A percentile compares a stretch with the other conserved stretches of the same genome.
Conservation (phyloP, 2,113 vertebrate species). For the Dicentrarchus labrax region DNA sequence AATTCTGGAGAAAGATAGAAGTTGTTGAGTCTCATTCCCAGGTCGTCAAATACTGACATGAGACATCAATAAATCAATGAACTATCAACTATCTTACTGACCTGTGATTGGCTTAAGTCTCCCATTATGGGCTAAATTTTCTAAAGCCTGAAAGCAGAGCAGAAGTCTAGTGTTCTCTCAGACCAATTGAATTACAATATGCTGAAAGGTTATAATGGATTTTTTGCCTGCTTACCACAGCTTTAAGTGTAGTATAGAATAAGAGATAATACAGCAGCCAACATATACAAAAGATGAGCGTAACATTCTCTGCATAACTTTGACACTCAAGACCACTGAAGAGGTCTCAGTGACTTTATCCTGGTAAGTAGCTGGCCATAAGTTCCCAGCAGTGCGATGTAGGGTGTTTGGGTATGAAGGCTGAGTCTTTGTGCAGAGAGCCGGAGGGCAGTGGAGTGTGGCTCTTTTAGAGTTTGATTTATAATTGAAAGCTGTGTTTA, state of each 20-base stretch:
- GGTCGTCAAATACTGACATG: too few relatives aligned
- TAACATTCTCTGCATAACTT: constrained; percentile 52
- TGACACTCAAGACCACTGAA: constrained; percentile 14
- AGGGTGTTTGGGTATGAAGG: constrained; percentile 60
- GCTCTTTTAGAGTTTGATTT: constrained; percentile 73
- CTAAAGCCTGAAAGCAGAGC: too few relatives aligned
- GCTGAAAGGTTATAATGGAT: too few relatives aligned
- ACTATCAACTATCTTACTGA: too few relatives aligned
- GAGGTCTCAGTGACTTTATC: constrained; percentile 20
- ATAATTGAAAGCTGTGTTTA: constrained; percentile 79
- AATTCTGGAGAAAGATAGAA: too few relatives aligned
- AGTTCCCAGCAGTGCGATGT: constrained; percentile 48
- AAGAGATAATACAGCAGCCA: background rate
- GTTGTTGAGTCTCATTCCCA: too few relatives aligned
- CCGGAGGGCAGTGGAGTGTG: constrained; percentile 47
- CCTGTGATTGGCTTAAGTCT: too few relatives aligned
- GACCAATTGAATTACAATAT: too few relatives aligned
- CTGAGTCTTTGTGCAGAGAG: constrained; percentile 63
- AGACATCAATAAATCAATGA: too few relatives aligned
- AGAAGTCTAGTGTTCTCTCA: too few relatives aligned
- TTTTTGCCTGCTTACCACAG: too few relatives aligned
- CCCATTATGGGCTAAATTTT: too few relatives aligned
- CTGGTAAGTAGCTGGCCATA: constrained; percentile 32
- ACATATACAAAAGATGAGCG: constrained; percentile 28
- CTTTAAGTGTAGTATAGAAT: background rate